These are phyloP conservation scores for Blennius ocellaris DNA, from an alignment of 2,113 vertebrate species.

Conservation along the genomic window DNA sequence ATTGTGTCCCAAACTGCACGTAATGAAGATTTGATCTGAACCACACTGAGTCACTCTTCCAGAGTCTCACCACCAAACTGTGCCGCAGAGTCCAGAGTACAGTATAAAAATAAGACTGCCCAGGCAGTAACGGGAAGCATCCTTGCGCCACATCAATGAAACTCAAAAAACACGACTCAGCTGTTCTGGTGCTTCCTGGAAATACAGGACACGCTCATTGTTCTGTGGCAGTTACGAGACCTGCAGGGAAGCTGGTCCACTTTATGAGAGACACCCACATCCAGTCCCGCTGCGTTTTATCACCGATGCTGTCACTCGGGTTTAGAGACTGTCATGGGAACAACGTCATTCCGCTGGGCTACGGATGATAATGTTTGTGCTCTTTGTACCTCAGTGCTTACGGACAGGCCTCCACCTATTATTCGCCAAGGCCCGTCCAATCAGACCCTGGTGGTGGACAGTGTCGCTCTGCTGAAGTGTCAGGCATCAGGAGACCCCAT, in stretches of 20 bases:
- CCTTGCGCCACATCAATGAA: slow-evolving; percentile 74
- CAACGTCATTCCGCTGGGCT: slow-evolving; percentile 3
- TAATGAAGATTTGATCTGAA: slow-evolving; percentile 80
- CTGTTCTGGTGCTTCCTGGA: slow-evolving; percentile 68
- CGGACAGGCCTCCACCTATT: slow-evolving; percentile 96
- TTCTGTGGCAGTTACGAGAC: slow-evolving; percentile 70
- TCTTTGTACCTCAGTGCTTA: slow-evolving; percentile 86
- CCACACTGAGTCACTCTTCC: slow-evolving; percentile 71
- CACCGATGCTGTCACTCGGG: slow-evolving; percentile 23
- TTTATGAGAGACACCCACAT: slow-evolving; percentile 52
- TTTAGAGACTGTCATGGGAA: slow-evolving; percentile 11
- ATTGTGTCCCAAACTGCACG: slow-evolving; percentile 80
- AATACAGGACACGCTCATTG: slow-evolving; percentile 66
- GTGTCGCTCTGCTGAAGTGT: slow-evolving; percentile 93
- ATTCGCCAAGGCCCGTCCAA: slow-evolving; percentile 97
- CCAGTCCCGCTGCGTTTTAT: slow-evolving; percentile 29
- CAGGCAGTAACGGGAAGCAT: slow-evolving; percentile 69
- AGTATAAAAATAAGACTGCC: slow-evolving; percentile 71
- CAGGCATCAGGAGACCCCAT: slow-evolving; percentile 95
- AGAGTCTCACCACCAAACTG: slow-evolving; percentile 51
- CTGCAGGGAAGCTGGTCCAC: slow-evolving; percentile 45
- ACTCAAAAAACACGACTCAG: slow-evolving; percentile 70
- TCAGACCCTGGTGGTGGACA: slow-evolving; percentile 93
- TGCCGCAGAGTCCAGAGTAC: slow-evolving; percentile 53
- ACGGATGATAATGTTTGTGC: background rate